These are phyloP conservation scores for Labroides dimidiatus DNA, from an alignment of 2,797 vertebrate species.

Conservation along the genomic window DNA sequence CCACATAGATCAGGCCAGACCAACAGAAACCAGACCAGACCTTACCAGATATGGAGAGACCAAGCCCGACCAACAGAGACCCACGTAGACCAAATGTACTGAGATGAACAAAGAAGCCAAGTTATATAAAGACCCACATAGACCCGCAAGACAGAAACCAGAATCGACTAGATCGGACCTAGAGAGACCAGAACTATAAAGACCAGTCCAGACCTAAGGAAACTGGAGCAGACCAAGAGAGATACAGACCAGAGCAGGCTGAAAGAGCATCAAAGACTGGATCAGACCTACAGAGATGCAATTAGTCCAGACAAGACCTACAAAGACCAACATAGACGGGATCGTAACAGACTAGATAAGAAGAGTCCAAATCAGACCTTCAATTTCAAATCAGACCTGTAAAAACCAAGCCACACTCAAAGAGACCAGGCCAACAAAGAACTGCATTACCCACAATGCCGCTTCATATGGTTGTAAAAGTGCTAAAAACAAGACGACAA, in stretches of 20 bases:
- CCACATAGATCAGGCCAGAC: not conserved
- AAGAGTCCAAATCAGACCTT: too few species aligned
- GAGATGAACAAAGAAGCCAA: too few species aligned
- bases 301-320: not conserved
- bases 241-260: not conserved
- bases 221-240: not conserved
- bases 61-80: not conserved
- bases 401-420: too few species aligned
- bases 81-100: too few species aligned
- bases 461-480: too few species aligned
- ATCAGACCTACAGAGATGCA: not conserved
- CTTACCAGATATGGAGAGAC: too few species aligned
- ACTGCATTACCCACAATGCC: slow-evolving; percentile 6
- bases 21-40: not conserved
- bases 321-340: not conserved
- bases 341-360: not conserved
- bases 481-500: not conserved
- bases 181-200: not conserved
- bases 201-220: not conserved
- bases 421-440: not conserved
- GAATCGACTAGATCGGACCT: too few species aligned
- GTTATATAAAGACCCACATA: too few species aligned
- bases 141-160: too few species aligned
- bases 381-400: too few species aligned
- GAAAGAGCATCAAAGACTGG: too few species aligned